phyloP scores from a whole-genome alignment of 2,888 invertebrate species.

The Bellardia pandia region DNA sequence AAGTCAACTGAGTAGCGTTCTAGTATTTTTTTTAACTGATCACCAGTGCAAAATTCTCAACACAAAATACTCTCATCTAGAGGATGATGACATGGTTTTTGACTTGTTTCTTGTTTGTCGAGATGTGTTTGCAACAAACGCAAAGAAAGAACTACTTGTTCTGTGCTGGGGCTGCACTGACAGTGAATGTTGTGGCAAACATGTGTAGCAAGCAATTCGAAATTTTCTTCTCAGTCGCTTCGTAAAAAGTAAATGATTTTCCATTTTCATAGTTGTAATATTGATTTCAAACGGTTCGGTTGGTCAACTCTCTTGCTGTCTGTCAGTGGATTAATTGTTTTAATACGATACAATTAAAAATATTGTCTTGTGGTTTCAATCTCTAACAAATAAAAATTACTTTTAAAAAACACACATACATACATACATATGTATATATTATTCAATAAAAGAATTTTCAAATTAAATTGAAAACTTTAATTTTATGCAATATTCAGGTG shows the following conservation, averaged over 20 bases:
- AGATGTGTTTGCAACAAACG: constrained; percentile 14
- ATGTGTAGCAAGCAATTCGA: constrained; percentile 36
- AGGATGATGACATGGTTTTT: background rate
- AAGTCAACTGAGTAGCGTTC: constrained; percentile 39
- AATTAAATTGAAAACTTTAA: constrained; percentile 8
- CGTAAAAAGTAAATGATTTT: constrained; percentile 75
- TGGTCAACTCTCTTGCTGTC: constrained; percentile 53
- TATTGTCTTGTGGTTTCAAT: background rate
- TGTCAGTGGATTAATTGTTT: constrained; percentile 27
- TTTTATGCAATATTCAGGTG: background rate
- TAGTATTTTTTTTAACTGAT: constrained; percentile 32
- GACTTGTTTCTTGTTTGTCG: background rate
- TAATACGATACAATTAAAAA: constrained; percentile 2
- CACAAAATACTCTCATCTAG: background rate
- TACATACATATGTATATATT: background rate
- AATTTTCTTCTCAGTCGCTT: constrained; percentile 62
- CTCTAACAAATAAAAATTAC: background rate
- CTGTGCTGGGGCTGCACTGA: constrained; percentile 46
- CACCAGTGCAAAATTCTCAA: constrained; percentile 13
- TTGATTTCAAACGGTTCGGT: constrained; percentile 80
- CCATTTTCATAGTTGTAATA: constrained; percentile 79
- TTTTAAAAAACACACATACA: background rate
- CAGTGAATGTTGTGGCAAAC: constrained; percentile 65
- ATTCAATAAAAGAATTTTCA: background rate
- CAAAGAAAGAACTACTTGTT: constrained; percentile 55